These are phyloP conservation scores for Ahaetulla prasina DNA, from an alignment of 2,113 vertebrate genomes.

Conservation along the genomic window DNA sequence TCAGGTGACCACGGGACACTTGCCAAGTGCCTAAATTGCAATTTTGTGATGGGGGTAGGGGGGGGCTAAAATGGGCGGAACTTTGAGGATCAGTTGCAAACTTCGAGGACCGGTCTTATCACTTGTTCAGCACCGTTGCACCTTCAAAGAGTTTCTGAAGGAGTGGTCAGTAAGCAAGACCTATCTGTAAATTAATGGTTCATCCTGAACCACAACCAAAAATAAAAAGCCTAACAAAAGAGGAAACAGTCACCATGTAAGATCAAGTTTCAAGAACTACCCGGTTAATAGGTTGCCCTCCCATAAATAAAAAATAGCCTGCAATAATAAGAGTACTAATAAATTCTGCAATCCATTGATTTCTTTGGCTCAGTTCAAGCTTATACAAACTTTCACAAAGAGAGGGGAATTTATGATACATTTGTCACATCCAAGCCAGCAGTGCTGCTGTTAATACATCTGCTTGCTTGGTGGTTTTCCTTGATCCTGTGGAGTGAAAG, in stretches of 20 bases:
- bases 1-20: background rate
- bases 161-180: background rate
- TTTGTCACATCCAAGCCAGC: conserved; percentile 72
- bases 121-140: background rate
- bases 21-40: background rate
- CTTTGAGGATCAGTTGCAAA: background rate
- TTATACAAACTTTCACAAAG: conserved; percentile 93
- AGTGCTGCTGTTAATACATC: conserved; percentile 71
- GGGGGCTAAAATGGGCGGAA: background rate
- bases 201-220: background rate
- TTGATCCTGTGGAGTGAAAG: conserved; percentile 87
- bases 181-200: conserved; percentile 45
- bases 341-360: conserved; percentile 97
- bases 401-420: conserved; percentile 79
- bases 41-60: background rate
- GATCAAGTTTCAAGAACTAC: conserved; percentile 55
- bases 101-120: background rate
- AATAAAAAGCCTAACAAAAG: conserved; percentile 46
- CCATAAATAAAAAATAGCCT: conserved; percentile 63
- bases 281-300: conserved; percentile 39
- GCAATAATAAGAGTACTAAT: conserved; percentile 92
- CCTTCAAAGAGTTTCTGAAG: background rate
- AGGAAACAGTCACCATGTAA: conserved; percentile 45
- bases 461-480: conserved; percentile 80
- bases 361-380: conserved; percentile 90